Evolutionary conservation across 2,797 vertebrate genomes (phyloP), one percentile per base, ranked within the genome.

Genomic region (Sarcophilus harrisii): DNA sequence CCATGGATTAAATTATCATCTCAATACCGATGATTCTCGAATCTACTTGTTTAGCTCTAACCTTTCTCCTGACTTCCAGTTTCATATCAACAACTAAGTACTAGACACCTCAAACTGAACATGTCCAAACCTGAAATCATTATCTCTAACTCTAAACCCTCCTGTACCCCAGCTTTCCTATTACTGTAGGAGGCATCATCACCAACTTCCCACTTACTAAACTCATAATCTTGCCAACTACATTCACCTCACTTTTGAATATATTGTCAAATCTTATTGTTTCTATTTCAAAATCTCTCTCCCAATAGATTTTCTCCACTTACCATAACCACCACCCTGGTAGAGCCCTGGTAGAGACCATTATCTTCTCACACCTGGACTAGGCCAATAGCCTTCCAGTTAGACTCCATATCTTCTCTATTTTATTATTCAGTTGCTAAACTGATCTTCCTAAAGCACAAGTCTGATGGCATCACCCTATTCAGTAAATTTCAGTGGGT

Each of bases 281-380:
- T 73, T 92, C 52, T 32, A 91, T 57, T 62, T 55, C 27, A 93
- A 91, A 96, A 0, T 57, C 30, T 90, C 91, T 94, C 58, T 60
- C 90, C 58, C 52, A 52, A 52, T 5, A 52, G 52, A 52, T 4
- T 49, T 30, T 32, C 81, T 66, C 87, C 5, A 30, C 55, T 55
- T 54, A 54, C 52, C 62, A 92, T 87, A 10, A 92, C 29, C 12
- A 49, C 24, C 0, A 57, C 27, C 52, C 54, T 87, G n/a, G 21
- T 73, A 73, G 92, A 92, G 90, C 27, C 52, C 54, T 87, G n/a
- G 21, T 73, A 73, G 92, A 92, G 90, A 87, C 18, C 45, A 91
- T n/a, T 13, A 58, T 59, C 55, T 58, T 28, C n/a, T 90, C 11
- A 92, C 4, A 32, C 73, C 28, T 11, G 24, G 89, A 60, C 93